A percentile compares a stretch with the other conserved stretches of the same genome.
Conservation (phyloP, 2,888 invertebrate genomes). For the Drosophila lutescens region DNA sequence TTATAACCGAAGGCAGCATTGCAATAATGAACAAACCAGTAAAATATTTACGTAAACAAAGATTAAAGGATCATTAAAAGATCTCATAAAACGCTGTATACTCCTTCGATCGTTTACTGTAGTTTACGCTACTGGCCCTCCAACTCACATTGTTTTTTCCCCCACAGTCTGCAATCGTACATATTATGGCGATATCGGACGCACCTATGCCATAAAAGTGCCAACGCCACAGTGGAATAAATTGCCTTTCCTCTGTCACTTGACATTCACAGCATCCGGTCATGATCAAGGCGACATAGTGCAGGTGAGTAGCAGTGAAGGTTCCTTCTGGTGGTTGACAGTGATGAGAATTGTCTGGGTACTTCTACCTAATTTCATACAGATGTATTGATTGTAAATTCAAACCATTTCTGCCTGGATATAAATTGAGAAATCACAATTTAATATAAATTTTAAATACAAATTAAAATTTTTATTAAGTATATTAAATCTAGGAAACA, state of each 20-base stretch:
- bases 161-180: constrained; percentile 92
- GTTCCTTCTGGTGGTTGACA: not conserved
- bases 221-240: constrained; percentile 90
- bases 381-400: not conserved
- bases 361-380: not conserved
- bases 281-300: constrained; percentile 94
- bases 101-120: not conserved
- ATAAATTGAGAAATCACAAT: too few relatives aligned
- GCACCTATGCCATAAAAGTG: constrained; percentile 91
- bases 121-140: constrained; percentile 1
- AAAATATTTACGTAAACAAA: too few relatives aligned
- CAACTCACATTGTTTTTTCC: constrained; percentile 20
- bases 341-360: not conserved
- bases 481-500: too few relatives aligned
- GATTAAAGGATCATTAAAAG: not conserved
- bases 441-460: too few relatives aligned
- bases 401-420: too few relatives aligned
- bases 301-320: constrained; percentile 86
- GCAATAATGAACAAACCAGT: too few relatives aligned
- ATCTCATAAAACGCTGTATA: not conserved
- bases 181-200: constrained; percentile 94
- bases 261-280: constrained; percentile 96
- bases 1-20: too few relatives aligned
- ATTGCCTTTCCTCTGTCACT: constrained; percentile 94
- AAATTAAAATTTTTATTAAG: too few relatives aligned